Evolutionary conservation across 2,797 vertebrate species (phyloP).

Genomic region (Falco naumanni): DNA sequence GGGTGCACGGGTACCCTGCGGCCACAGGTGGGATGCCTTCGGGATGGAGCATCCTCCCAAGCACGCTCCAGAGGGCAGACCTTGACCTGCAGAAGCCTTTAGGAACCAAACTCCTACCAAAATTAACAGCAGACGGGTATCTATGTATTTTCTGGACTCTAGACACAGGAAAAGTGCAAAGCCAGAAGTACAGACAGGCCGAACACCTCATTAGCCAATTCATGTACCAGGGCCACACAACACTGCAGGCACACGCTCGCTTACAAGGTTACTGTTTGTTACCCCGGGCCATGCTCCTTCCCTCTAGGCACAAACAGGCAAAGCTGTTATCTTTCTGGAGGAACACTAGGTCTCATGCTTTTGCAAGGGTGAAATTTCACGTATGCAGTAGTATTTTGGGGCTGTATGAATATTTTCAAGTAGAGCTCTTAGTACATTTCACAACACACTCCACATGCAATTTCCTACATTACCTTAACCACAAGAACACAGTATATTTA

Average conservation of each 20-base stretch:
- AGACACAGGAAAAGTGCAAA: not conserved
- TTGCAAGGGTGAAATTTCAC: not conserved
- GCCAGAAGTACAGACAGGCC: fast-evolving
- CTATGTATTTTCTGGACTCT: not conserved
- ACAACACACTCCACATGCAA: not conserved
- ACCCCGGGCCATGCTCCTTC: not conserved
- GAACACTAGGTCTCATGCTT: not conserved
- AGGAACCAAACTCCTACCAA: not conserved
- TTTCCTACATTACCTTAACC: not conserved
- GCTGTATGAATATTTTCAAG: not conserved
- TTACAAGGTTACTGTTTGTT: not conserved
- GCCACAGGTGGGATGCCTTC: fast-evolving
- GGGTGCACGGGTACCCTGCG: not conserved
- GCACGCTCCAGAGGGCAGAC: not conserved
- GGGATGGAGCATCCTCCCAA: not conserved
- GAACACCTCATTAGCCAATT: not conserved
- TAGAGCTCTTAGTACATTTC: not conserved
- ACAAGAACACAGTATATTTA: not conserved
- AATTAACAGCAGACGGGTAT: not conserved
- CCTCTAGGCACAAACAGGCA: not conserved
- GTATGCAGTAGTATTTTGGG: not conserved
- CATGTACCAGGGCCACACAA: fast-evolving
- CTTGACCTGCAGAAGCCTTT: not conserved
- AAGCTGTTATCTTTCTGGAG: not conserved
- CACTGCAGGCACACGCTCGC: fast-evolving